Evolutionary conservation across 1,140 invertebrate species (phyloP), one percentile per base, ranked within the genome.

Genomic region (Arctopsyche grandis): DNA sequence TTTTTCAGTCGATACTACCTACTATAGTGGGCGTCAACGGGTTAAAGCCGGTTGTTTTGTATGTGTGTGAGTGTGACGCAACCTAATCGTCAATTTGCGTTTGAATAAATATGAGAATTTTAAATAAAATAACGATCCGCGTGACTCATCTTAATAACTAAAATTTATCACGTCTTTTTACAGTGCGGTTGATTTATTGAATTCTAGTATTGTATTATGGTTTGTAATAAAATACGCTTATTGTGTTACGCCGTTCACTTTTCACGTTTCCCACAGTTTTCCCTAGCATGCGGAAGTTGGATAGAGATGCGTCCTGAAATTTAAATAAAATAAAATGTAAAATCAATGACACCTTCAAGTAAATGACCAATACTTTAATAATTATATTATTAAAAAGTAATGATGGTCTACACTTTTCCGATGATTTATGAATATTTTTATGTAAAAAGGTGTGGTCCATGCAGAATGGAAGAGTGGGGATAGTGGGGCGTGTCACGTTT

Each of bases 101-200:
- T 66, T 26, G 22, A 9, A 66, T 66, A 66, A 66, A 66, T 66
- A 66, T 66, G 9, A 26, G 22, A 22, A 5, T 66, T 66, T 66
- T 66, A 66, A 66, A 66, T 66, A 26, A 66, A 66, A 66, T 66
- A 66, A 66, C 21, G 9, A 12, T 9, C 0, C 22, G 9, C 24
- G 21, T 29, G 63, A 66, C 21, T 24, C 63, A 29, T 26, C 24
- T 66, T 26, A 14, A 26, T 66, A 66, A 24, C 24, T 21, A 26
- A 66, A 66, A 66, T 66, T 66, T 66, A 66, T 66, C 63, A 29
- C 63, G 58, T 60, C 58, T 22, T 26, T 66, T 66, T 12, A 22
- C 63, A 9, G 12, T 66, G 63, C 22, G 5, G 63, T 66, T 66
- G 63, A 66, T 66, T 66, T 66, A 66, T 66, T 26, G 24, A 0